Evolutionary conservation across 2,113 vertebrate species (phyloP).

Genomic region (Proteles cristata): DNA sequence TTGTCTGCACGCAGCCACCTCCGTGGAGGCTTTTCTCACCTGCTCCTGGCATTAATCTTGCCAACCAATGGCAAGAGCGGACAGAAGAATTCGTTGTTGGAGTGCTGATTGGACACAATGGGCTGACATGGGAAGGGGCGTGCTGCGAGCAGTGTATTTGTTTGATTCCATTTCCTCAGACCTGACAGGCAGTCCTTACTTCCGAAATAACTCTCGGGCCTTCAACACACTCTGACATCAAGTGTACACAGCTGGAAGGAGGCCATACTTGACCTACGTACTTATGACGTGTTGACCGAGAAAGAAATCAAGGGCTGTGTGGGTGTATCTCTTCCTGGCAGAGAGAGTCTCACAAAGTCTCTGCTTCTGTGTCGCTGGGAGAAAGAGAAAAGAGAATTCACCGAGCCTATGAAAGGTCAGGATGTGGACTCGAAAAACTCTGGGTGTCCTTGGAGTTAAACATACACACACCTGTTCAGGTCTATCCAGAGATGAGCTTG

Average conservation of each 20-base stretch:
- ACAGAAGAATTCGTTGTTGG: constrained; percentile 65
- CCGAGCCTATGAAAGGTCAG: neutral
- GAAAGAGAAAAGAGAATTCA: neutral
- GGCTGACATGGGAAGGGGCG: constrained; percentile 58
- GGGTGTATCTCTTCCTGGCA: constrained; percentile 39
- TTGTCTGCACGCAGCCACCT: neutral
- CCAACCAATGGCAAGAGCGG: constrained; percentile 66
- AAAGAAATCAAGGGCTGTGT: constrained; percentile 68
- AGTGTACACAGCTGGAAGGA: constrained; percentile 61
- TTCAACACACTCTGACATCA: constrained; percentile 14
- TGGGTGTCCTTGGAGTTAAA: neutral
- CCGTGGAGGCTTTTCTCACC: constrained; percentile 74
- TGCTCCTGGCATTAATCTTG: constrained; percentile 56
- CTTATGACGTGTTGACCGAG: constrained; percentile 78
- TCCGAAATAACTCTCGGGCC: constrained; percentile 60
- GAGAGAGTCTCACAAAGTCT: rapidly evolving
- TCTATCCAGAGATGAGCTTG: neutral
- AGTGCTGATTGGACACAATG: neutral
- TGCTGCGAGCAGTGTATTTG: constrained; percentile 72
- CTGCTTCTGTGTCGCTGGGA: constrained; percentile 4
- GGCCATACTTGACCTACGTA: constrained; percentile 62
- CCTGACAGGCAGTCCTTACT: constrained; percentile 78
- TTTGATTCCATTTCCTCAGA: constrained; percentile 81
- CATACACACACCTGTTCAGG: neutral
- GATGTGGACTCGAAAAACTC: neutral